These are phyloP conservation scores for Notodonta ziczac DNA, from an alignment of 2,888 invertebrate species.

Conservation along the genomic window DNA sequence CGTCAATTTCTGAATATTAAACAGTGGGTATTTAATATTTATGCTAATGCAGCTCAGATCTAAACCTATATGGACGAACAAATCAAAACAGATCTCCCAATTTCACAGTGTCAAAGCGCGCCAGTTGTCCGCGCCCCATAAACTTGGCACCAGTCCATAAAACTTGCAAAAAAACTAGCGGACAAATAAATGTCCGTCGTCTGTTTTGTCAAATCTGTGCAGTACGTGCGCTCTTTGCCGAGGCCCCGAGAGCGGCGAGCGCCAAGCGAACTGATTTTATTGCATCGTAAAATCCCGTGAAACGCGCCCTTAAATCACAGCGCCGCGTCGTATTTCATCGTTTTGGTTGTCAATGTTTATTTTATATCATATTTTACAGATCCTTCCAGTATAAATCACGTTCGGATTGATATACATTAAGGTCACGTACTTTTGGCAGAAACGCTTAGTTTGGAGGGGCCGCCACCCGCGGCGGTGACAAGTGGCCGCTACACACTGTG, in stretches of 20 bases:
- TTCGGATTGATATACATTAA: conserved; percentile 82
- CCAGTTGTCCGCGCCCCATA: conserved; percentile 70
- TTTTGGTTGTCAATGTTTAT: conserved; percentile 84
- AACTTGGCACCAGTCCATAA: conserved; percentile 81
- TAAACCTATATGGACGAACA: conserved; percentile 38
- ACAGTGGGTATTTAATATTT: too few species aligned
- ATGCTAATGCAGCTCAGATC: not conserved
- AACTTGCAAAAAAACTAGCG: conserved; percentile 78
- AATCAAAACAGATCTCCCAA: conserved; percentile 57
- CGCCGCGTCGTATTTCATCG: conserved; percentile 82
- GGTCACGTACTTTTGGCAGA: conserved; percentile 82
- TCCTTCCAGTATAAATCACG: conserved; percentile 80
- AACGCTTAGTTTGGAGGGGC: conserved; percentile 68
- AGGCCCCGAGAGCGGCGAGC: conserved; percentile 41
- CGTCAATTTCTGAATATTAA: too few species aligned
- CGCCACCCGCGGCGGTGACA: conserved; percentile 55
- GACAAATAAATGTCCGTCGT: conserved; percentile 81
- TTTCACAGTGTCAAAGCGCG: conserved; percentile 69
- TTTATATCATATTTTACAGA: conserved; percentile 85
- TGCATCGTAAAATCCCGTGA: conserved; percentile 83
- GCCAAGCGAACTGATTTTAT: conserved; percentile 80
- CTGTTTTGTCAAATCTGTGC: conserved; percentile 84
- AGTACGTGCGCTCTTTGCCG: conserved; percentile 68
- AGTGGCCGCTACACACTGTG: conserved; percentile 48
- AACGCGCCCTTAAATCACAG: conserved; percentile 83